Percentiles rank a stretch among this genome's conserved stretches.
Evolutionary conservation across 2,888 invertebrate genomes (phyloP).

Genomic region (Periphyllus acericola): DNA sequence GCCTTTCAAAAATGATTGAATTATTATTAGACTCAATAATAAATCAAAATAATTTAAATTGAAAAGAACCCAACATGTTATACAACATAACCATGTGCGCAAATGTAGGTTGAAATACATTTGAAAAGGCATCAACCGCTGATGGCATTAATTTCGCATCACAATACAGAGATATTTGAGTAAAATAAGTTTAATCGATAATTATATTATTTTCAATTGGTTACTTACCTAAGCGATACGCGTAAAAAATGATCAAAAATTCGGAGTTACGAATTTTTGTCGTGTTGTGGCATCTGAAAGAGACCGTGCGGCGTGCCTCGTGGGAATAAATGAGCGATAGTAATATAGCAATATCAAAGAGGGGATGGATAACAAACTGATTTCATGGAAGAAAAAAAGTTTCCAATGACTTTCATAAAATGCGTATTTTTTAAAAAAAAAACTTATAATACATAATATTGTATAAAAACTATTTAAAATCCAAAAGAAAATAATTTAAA

Average conservation of each 20-base stretch:
- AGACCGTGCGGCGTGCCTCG: conserved; percentile 29
- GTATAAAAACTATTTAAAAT: no score
- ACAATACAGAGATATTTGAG: not conserved
- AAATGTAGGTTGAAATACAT: conserved; percentile 5
- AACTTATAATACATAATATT: no score
- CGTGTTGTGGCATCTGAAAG: conserved; percentile 20
- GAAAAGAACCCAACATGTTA: not conserved
- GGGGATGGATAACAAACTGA: not conserved
- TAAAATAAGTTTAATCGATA: no score
- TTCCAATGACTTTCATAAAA: not conserved
- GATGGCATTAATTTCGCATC: no score
- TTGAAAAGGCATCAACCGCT: not conserved
- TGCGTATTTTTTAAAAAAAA: not conserved
- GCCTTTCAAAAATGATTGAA: not conserved
- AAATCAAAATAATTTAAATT: not conserved
- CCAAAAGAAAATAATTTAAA: no score
- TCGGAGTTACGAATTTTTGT: not conserved
- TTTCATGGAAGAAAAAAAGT: not conserved
- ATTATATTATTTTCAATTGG: not conserved
- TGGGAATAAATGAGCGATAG: not conserved
- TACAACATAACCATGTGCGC: not conserved
- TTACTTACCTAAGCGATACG: conserved; percentile 50
- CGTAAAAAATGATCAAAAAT: conserved; percentile 11
- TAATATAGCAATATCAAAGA: not conserved
- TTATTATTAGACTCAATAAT: not conserved